Base-by-base conservation (phyloP, 2,113 vertebrate species). In the Steatornis caripensis region DNA sequence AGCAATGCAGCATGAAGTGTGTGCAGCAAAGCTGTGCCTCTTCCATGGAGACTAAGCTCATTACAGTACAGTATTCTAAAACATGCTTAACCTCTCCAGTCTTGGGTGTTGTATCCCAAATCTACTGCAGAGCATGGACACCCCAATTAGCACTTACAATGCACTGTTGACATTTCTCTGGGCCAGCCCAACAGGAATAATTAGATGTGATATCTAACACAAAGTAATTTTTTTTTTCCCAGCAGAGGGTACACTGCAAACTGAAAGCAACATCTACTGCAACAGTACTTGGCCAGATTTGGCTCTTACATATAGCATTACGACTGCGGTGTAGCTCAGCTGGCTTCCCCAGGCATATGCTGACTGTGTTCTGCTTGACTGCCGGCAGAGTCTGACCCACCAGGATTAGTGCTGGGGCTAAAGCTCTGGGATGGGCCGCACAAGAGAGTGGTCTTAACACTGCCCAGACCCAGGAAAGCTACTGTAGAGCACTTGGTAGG, bases 111-210 rank as follows among this genome's bases (percentile, higher is more conserved):
- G 95, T 91, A 94, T 93, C 96, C 96, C 93, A 97, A 97, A 96
- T 93, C 93, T 92, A 45, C 96, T 95, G 96, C 87, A 93, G 96
- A 96, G 95, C 95, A 96, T 72, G 95, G 96, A 95, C 97, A 97
- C 92, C 96, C 96, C 96, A 97, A 97, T 98, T 98, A 98, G 95
- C 96, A 95, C 97, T 98, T 97, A 94, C 95, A 96, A 93, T 96
- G 96, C 90, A 95, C 96, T 95, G 94, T 97, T 97, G 96, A 97
- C 96, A 97, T 98, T 97, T 95, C 92, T 95, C 81, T 93, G 82
- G 96, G 97, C 94, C 95, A 97, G 96, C 94, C 96, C 96, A 97
- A 97, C 92, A 97, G 95, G 93, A 96, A 91, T 97, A 97, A 97
- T 96, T 97, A 97, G 87, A 95, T 96, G 85, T 96, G 95, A 95